These are phyloP conservation scores for Danio choprae DNA, from an alignment of 2,797 vertebrate genomes.

Conservation along the genomic window DNA sequence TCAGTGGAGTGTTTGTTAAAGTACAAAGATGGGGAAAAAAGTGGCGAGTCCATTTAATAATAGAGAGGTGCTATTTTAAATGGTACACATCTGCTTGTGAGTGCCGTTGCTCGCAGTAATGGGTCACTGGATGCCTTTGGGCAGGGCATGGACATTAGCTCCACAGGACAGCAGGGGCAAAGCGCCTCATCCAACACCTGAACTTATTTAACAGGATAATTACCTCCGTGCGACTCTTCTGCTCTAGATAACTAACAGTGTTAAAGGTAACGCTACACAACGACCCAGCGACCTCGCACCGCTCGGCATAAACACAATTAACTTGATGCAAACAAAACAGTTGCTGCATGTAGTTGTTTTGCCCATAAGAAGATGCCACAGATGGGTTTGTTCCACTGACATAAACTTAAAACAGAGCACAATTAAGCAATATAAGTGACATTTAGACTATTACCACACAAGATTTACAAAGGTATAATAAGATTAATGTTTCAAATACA, in stretches of 20 bases:
- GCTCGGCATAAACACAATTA: slow-evolving; percentile 46
- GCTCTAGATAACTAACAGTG: slow-evolving; percentile 70
- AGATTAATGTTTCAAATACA: no score
- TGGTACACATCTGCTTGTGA: slow-evolving; percentile 56
- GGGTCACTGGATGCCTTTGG: slow-evolving; percentile 54
- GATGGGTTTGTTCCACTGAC: background rate
- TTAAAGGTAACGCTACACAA: slow-evolving; percentile 60
- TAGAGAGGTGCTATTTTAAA: slow-evolving; percentile 46
- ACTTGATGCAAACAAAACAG: slow-evolving; percentile 40
- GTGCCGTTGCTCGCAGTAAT: slow-evolving; percentile 53
- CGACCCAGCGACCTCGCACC: slow-evolving; percentile 60
- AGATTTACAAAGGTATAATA: no score
- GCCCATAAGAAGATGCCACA: slow-evolving; percentile 1
- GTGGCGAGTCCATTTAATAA: slow-evolving; percentile 42
- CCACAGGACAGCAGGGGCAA: slow-evolving; percentile 56
- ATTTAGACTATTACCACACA: no score
- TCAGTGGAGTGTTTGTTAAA: slow-evolving; percentile 9
- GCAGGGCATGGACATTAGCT: slow-evolving; percentile 55
- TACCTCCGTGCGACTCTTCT: slow-evolving; percentile 73
- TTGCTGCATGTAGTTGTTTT: slow-evolving; percentile 2
- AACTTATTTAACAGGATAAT: slow-evolving; percentile 77
- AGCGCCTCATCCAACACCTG: slow-evolving; percentile 70
- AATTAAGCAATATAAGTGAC: no score
- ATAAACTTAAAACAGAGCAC: no score
- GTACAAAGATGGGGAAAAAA: slow-evolving; percentile 7